Conservation (phyloP, 1,140 invertebrate genomes). For the Bombus confusus region DNA sequence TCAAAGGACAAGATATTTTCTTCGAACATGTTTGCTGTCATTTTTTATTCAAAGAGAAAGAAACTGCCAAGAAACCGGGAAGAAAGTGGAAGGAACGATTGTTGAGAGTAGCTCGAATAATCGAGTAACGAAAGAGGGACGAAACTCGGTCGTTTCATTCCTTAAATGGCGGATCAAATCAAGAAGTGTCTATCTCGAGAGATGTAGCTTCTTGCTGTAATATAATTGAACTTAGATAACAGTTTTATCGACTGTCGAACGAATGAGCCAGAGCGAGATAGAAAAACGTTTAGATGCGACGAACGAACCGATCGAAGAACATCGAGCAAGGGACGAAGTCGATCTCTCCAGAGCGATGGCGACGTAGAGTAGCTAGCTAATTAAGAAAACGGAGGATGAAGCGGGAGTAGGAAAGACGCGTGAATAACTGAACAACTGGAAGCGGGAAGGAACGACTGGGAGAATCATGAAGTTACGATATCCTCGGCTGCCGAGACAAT, state of each 20-base stretch:
- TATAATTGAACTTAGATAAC: conserved; percentile 41
- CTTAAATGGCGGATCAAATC: not conserved
- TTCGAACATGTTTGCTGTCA: not conserved
- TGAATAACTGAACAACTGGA: conserved; percentile 14
- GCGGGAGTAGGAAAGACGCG: not conserved
- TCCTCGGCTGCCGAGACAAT: conserved; percentile 30
- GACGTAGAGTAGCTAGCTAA: conserved; percentile 6
- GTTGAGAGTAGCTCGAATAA: not conserved
- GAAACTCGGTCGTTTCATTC: not conserved
- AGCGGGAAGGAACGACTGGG: not conserved
- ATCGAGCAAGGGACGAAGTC: not conserved
- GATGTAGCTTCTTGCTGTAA: conserved; percentile 16
- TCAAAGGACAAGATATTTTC: not conserved
- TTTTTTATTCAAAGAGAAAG: not conserved
- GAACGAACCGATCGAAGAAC: not conserved
- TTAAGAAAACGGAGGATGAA: conserved; percentile 13
- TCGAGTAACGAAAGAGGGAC: not conserved
- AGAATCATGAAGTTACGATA: conserved; percentile 25
- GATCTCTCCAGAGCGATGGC: conserved; percentile 21
- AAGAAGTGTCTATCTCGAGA: not conserved
- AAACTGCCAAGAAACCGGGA: not conserved
- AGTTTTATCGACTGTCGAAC: not conserved
- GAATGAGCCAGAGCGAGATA: not conserved
- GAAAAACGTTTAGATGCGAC: not conserved
- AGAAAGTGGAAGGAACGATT: not conserved